Base-by-base conservation (phyloP, 2,797 vertebrate species). In the Tachyglossus aculeatus region DNA sequence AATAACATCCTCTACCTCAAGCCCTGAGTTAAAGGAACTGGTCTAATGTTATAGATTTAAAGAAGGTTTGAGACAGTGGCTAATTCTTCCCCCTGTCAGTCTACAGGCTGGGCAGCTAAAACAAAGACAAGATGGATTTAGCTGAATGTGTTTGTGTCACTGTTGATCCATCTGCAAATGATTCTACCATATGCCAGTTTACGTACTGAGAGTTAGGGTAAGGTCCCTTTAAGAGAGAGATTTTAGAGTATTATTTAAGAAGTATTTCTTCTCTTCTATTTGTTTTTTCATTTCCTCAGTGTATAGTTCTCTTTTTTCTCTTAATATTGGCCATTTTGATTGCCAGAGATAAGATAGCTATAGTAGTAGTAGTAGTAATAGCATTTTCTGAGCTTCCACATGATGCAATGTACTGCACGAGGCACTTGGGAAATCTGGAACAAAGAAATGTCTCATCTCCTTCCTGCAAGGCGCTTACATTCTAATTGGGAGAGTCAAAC, bases 301-400 rank as follows among this genome's bases (percentile, higher is more conserved):
- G 3, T 9, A 58, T 29, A 10, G 41, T 59, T 77, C 50, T 50
- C 21, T 15, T 27, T 67, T 63, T 32, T 24, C 38, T n/a, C 32
- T 34, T 66, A 18, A 22, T 61, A 37, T 66, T 56, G 29, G 22
- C 48, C 60, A 70, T 70, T 67, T 72, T 37, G 60, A 72, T 58
- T 22, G 31, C 36, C 71, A 55, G 33, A 69, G 27, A 29, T 13
- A 39, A 51, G 71, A 51, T n/a, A 70, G n/a, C 24, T 47, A 11
- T n/a, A n/a, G n/a, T n/a, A n/a, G n/a, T n/a, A n/a, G n/a, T n/a
- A n/a, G n/a, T n/a, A n/a, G n/a, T n/a, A n/a, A n/a, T n/a, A n/a
- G n/a, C n/a, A n/a, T n/a, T n/a, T n/a, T n/a, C n/a, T n/a, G n/a
- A n/a, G n/a, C n/a, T n/a, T n/a, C n/a, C n/a, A n/a, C n/a, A n/a